phyloP scores from a whole-genome alignment of 2,797 vertebrate genomes.

The Clarias laeviceps region DNA sequence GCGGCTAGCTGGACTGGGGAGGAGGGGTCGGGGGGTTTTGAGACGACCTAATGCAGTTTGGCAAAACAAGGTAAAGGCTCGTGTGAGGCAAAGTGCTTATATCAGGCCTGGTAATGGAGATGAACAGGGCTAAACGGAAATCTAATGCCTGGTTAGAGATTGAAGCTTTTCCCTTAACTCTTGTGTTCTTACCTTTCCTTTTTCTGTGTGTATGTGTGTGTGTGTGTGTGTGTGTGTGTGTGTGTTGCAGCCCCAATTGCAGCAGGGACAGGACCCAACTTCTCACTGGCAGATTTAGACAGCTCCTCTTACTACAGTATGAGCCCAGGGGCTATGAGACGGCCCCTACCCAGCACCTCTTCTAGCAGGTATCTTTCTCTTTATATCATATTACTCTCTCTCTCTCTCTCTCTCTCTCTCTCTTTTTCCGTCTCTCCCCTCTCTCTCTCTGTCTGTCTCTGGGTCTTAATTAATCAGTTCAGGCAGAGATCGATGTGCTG shows the following conservation, averaged over 20 bases:
- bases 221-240: constrained; percentile 40
- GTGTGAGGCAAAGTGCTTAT: constrained; percentile 32
- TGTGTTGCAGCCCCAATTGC: constrained; percentile 88
- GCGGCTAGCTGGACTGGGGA: constrained; percentile 17
- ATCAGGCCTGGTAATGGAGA: constrained; percentile 38
- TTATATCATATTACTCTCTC: background rate
- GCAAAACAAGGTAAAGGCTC: constrained; percentile 32
- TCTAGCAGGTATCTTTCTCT: constrained; percentile 83
- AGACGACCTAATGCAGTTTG: constrained; percentile 40
- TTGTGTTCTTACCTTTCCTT: constrained; percentile 28
- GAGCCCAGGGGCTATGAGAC: constrained; percentile 98
- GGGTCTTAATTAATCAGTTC: constrained; percentile 59
- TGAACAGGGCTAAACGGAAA: constrained; percentile 35
- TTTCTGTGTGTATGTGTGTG: constrained; percentile 31
- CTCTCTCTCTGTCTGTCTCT: constrained; percentile 34
- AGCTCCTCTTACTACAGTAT: constrained; percentile 99
- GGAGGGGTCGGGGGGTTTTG: constrained; percentile 3
- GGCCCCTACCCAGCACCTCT: constrained; percentile 94
- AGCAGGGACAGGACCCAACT: constrained; percentile 95
- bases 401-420: background rate
- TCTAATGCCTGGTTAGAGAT: constrained; percentile 33
- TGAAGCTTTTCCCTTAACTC: constrained; percentile 7
- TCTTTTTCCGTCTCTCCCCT: constrained; percentile 30
- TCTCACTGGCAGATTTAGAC: constrained; percentile 97
- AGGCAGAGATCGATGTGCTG: constrained; percentile 59